Evolutionary conservation across 2,888 invertebrate species (phyloP), one percentile per base, ranked within the genome.

Genomic region (Eucera pruinosa): DNA sequence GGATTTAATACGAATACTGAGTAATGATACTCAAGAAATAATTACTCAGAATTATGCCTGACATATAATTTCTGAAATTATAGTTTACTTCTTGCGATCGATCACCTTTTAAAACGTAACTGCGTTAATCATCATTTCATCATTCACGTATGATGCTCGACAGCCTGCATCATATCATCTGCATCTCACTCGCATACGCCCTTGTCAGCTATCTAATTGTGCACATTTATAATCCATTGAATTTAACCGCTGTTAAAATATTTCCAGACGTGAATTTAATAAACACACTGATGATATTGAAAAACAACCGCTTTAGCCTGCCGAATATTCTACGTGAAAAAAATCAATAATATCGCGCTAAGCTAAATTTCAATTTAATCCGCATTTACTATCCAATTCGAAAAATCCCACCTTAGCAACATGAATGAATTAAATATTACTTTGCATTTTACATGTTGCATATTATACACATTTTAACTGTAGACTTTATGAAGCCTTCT

Each of bases 61-160:
- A 30, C 11, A 41, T 9, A 20, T n/a, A 50, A 48, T 48, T 39
- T n/a, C 13, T 47, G 2, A 18, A 67, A 68, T 52, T 50, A 50
- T n/a, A 18, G 18, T 23, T 30, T 18, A 11, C 23, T 33, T 15
- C n/a, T 2, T 7, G 23, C 39, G 11, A 60, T 50, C 58, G 41
- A 50, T 39, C 50, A 43, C n/a, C 13, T 52, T 41, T 27, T 41
- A n/a, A 60, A 6, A 25, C 18, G 7, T 11, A 9, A 41, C 23
- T n/a, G 33, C 7, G 23, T 52, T 60, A 68, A 67, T 60, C 52
- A 33, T 50, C 13, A 18, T 18, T 23, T 2, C 55, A 18, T 55
- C 45, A 36, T 33, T 18, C 25, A n/a, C 27, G n/a, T 30, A 45
- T 23, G n/a, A 20, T 43, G 2, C 23, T 25, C 13, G 30, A 30